Conservation (phyloP, 2,888 invertebrate species). For the Folsomia manolachei region DNA sequence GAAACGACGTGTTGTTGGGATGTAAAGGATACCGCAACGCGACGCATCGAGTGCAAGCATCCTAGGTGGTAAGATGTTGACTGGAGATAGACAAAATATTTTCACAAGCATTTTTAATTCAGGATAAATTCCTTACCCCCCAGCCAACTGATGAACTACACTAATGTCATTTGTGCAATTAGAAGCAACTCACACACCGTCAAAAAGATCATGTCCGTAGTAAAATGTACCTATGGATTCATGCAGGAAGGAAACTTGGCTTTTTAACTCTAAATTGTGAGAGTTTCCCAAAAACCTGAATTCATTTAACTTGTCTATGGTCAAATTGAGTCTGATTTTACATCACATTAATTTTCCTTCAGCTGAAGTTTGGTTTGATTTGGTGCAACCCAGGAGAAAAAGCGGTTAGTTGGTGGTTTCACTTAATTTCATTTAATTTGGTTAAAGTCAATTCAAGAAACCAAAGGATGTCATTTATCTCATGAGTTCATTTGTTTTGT, state of each 20-base stretch:
- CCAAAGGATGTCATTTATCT: conserved; percentile 16
- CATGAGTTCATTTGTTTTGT: conserved; percentile 13
- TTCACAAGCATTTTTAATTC: neutral
- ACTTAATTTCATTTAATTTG: conserved; percentile 6
- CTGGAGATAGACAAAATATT: neutral
- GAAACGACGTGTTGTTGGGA: neutral
- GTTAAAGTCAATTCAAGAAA: conserved; percentile 8
- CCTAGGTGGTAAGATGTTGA: neutral
- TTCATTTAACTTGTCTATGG: neutral
- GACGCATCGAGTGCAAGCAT: too few relatives aligned
- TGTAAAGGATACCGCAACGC: neutral
- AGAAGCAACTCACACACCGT: neutral
- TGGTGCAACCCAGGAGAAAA: neutral
- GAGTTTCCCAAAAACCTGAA: neutral
- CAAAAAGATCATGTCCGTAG: neutral
- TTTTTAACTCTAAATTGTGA: neutral
- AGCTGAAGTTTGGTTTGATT: neutral
- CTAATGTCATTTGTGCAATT: neutral
- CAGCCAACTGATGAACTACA: neutral
- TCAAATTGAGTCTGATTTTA: neutral
- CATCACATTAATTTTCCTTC: neutral
- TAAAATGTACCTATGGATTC: too few relatives aligned
- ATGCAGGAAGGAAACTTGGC: too few relatives aligned
- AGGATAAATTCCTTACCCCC: neutral
- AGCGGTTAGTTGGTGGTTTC: conserved; percentile 3